Base-by-base conservation (phyloP, 1,140 invertebrate species). In the Pomacea maculata region DNA sequence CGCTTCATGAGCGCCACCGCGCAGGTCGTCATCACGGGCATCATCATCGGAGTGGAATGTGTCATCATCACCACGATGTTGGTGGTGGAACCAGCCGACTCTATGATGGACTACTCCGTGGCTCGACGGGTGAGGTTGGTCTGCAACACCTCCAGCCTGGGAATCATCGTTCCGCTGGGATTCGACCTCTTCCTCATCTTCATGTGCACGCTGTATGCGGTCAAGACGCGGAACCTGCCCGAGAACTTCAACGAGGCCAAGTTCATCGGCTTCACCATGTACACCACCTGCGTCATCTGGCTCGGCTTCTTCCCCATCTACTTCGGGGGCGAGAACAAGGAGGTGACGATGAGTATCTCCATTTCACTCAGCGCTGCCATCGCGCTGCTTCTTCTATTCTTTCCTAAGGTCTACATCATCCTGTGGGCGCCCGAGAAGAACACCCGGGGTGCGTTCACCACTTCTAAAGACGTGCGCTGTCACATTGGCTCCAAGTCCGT, bases 251-350 rank as follows among this genome's bases (percentile, higher is more conserved):
- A 97, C 91, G 90, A 91, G 82, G 90, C 90, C 34, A 91, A 91
- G 83, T 92, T 91, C 80, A 91, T 91, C 74, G 90, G 94, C 64
- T 95, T 95, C 86, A 94, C 94, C 15, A 96, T 96, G 95, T 97
- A 97, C 88, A 96, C 96, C 1, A 97, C 96, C 0, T 95, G 96
- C 83, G 95, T 97, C 21, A 96, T 96, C 81, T 97, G 96, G 96
- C 92, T 95, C 45, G 96, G 96, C n/a, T 97, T 97, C 90, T 93
- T 96, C 14, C 95, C 96, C 4, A 95, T 97, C 81, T 96, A 96
- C 91, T 95, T 95, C 84, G 95, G 95, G 7, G 95, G 95, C 76
- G 94, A 95, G 80, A 93, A 94, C 76, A 95, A 88, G 92, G 93
- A 94, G 34, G 93, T 95, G 68, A 95, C 95, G 8, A 93, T 95